Base-by-base conservation (phyloP, 2,888 invertebrate genomes). In the Achlya flavicornis region DNA sequence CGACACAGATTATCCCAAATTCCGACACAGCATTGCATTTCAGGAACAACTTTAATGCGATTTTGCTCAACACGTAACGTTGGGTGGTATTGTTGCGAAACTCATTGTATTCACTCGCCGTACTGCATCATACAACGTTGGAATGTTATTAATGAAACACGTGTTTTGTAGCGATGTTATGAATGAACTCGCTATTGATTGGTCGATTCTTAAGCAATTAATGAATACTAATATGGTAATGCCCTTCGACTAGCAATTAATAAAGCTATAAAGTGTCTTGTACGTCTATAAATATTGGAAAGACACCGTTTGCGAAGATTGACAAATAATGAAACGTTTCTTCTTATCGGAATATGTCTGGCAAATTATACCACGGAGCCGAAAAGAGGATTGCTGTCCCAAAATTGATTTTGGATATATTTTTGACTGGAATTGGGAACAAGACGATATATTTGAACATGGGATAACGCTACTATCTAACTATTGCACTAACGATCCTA, bases 91-190 rank as follows among this genome's bases (percentile, higher is more conserved):
- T 53, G 53, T 53, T 53, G 10, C 19, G 53, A 19, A 53, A 53
- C 53, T 19, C 53, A 53, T 53, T 53, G 53, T 53, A 53, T 53
- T 53, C 53, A 19, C 16, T 19, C 53, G 7, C 53, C 16, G 19
- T 53, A 14, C 53, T 53, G 53, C 53, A 53, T 53, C 10, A 53
- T 10, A 53, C 53, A 53, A 10, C 53, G 19, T 2, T 19, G 53
- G 53, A 53, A 53, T 53, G 53, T 53, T 53, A 53, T 53, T 53
- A 53, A 53, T 53, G 53, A 10, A n/a, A 19, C 53, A 19, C 16
- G 53, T 53, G 53, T 53, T 53, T 53, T 19, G 53, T 53, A 53
- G 16, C 53, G 16, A 53, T 53, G 53, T n/a, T 19, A 53, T 53
- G 53, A 53, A 53, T 53, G 53, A 53, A 53, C 53, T 7, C 53